Evolutionary conservation across 2,888 invertebrate genomes (phyloP).

Genomic region (Clunio marinus): DNA sequence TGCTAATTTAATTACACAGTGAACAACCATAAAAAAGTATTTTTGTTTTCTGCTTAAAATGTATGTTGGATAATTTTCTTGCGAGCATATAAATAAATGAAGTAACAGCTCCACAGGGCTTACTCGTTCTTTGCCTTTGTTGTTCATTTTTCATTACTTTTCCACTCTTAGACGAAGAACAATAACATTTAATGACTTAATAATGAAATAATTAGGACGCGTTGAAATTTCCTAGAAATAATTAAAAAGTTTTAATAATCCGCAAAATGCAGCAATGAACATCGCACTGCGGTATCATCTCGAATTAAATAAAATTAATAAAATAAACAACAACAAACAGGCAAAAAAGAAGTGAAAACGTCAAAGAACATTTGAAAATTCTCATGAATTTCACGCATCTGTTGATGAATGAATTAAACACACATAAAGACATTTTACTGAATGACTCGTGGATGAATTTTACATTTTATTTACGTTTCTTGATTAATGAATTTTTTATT

Average conservation of each 20-base stretch:
- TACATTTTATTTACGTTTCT: not conserved
- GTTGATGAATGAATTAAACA: constrained; percentile 33
- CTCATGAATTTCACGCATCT: constrained; percentile 39
- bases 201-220: constrained; percentile 39
- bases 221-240: constrained; percentile 35
- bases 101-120: constrained; percentile 7
- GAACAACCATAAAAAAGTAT: constrained; percentile 24
- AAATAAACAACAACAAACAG: too few relatives aligned
- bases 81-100: not conserved
- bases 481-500: not conserved
- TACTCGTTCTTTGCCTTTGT: not conserved
- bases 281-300: too few relatives aligned
- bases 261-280: constrained; percentile 22
- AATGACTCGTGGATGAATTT: constrained; percentile 17
- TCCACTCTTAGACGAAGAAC: not conserved
- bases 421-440: not conserved
- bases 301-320: too few relatives aligned
- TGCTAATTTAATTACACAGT: constrained; percentile 35
- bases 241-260: constrained; percentile 36
- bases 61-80: constrained; percentile 12
- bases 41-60: not conserved
- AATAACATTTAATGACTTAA: constrained; percentile 34
- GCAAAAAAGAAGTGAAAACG: not conserved
- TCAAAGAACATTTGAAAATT: constrained; percentile 28
- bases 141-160: not conserved